phyloP scores from a whole-genome alignment of 1,140 invertebrate species.

The Chironomus tepperi region DNA sequence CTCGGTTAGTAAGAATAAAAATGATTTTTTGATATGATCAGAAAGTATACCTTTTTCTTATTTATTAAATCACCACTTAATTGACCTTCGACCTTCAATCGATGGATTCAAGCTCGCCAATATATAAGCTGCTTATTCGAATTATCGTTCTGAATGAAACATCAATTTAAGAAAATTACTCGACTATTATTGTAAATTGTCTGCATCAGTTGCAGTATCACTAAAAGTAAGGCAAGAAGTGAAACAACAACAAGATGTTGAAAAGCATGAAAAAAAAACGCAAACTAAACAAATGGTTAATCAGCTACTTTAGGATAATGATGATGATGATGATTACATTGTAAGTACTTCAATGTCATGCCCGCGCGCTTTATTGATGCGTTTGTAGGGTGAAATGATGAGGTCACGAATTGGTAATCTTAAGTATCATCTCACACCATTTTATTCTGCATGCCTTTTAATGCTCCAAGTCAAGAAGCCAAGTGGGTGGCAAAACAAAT shows the following conservation, averaged over 20 bases:
- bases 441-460: too few relatives aligned
- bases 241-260: not conserved
- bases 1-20: too few relatives aligned
- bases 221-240: too few relatives aligned
- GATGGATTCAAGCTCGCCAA: not conserved
- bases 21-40: too few relatives aligned
- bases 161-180: conserved; percentile 1
- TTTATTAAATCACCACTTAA: not conserved
- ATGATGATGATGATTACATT: not conserved
- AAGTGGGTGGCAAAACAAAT: not conserved
- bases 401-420: conserved; percentile 6
- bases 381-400: not conserved
- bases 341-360: too few relatives aligned
- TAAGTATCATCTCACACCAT: not conserved
- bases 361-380: not conserved
- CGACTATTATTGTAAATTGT: not conserved
- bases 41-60: too few relatives aligned
- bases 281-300: conserved; percentile 8
- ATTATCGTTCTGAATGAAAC: not conserved
- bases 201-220: not conserved
- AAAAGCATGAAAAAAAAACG: not conserved
- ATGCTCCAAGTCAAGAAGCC: too few relatives aligned
- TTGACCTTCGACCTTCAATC: not conserved
- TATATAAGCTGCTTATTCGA: not conserved
- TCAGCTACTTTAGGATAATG: not conserved